These are phyloP conservation scores for Ammospiza nelsoni DNA, from an alignment of 2,113 vertebrate species.

Conservation along the genomic window DNA sequence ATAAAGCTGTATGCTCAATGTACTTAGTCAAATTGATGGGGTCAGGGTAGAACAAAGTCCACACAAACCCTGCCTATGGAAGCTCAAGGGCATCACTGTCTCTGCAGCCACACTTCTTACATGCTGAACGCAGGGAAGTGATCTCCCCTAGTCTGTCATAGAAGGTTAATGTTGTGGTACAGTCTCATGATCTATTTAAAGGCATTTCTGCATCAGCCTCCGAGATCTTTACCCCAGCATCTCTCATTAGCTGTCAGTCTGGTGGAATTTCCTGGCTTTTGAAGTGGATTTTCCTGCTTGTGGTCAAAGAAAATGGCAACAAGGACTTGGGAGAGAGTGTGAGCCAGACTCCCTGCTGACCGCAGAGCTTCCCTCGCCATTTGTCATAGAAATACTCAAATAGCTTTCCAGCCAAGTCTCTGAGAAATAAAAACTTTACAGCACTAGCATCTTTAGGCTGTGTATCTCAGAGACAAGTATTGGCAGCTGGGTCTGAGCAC, in stretches of 20 bases:
- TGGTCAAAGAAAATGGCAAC: conserved; percentile 4
- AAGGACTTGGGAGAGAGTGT: background rate
- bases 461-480: background rate
- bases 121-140: background rate
- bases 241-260: conserved; percentile 40
- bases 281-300: conserved; percentile 27
- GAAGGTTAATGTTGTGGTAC: conserved; percentile 27
- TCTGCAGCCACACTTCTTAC: background rate
- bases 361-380: background rate
- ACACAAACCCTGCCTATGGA: background rate
- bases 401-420: background rate
- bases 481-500: background rate
- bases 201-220: conserved; percentile 2
- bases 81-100: background rate
- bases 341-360: background rate
- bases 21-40: background rate
- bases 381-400: conserved; percentile 1
- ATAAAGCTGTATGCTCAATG: background rate
- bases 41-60: background rate
- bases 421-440: background rate
- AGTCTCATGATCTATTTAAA: conserved; percentile 30
- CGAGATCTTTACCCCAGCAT: background rate
- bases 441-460: background rate
- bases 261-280: conserved; percentile 45
- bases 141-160: background rate